Evolutionary conservation across 30 jellyfish, hydroid and myxozoan species (phyloP), one percentile per base, ranked within the genome.

Genomic region (Catostylus mosaicus): DNA sequence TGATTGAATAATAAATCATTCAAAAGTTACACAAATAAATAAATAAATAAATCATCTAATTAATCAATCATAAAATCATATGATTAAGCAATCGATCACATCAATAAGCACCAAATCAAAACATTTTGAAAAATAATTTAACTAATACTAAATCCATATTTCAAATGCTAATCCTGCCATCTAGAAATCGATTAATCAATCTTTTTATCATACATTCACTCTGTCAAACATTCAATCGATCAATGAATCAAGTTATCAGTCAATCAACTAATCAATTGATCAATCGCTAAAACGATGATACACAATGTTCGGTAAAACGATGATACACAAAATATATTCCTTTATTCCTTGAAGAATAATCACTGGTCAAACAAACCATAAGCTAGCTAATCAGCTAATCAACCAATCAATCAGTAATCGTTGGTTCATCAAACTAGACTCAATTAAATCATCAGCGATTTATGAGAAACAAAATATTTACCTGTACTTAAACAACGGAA

Each of bases 401-500:
- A 67, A 70, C 12, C 4, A 29, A 23, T 38, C 38, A 36, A 35
- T 5, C 19, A 4, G 19, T 16, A 43, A 43, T 9, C 54, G 16
- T 6, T 43, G 14, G 54, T 43, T 43, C 54, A 43, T 6, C 8
- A 50, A 18, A 50, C 63, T 16, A 9, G 26, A 4, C 63, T 2
- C 24, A 50, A 5, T 50, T 50, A 18, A 5, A 27, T 18, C 14
- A 16, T 18, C 24, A 50, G 19, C 18, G 20, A 50, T 4, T 50
- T 50, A 27, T 10, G 14, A 5, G 18, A 50, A 16, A 50, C 24
- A 3, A n/a, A n/a, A 16, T 50, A 5, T 67, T 24, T 72, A 90
- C 97, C 97, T 90, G 90, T 78, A 84, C 84, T 75, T 90, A 61
- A 84, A 94, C 27, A 78, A 70, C 2, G 97, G 97, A 38, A 85